Conservation (phyloP, 2,888 invertebrate species). For the Molorchus minor region DNA sequence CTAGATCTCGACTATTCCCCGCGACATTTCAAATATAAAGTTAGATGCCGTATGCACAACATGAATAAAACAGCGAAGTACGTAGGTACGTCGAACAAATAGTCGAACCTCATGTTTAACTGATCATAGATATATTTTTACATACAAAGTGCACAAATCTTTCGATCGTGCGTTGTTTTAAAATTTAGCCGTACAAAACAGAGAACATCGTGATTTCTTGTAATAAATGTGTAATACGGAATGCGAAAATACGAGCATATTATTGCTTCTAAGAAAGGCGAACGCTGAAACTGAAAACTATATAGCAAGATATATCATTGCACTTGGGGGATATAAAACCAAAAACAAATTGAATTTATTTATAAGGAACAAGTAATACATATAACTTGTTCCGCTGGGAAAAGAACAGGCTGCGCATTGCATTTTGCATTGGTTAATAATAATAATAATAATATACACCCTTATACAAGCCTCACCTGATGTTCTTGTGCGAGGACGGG, state of each 20-base stretch:
- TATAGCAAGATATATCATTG: too few relatives aligned
- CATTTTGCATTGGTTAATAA: too few relatives aligned
- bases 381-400: too few relatives aligned
- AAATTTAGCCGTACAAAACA: neutral
- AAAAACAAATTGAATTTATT: too few relatives aligned
- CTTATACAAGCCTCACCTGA: too few relatives aligned
- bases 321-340: too few relatives aligned
- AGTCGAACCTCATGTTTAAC: constrained; percentile 26
- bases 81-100: constrained; percentile 25
- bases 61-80: constrained; percentile 27
- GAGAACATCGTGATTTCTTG: neutral
- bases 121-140: constrained; percentile 24
- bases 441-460: too few relatives aligned
- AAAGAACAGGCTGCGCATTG: too few relatives aligned
- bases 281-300: too few relatives aligned
- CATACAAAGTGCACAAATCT: constrained; percentile 11
- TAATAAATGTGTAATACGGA: neutral
- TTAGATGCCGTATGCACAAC: constrained; percentile 17
- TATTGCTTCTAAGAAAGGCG: too few relatives aligned
- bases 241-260: neutral
- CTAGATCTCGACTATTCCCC: constrained; percentile 26
- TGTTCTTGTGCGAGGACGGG: too few relatives aligned
- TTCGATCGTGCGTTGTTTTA: constrained; percentile 4
- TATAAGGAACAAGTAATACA: too few relatives aligned
- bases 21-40: constrained; percentile 31